A percentile compares a stretch with the other conserved stretches of the same genome.
These are phyloP conservation scores for Candidula unifasciata DNA, from an alignment of 2,888 invertebrate genomes.

Conservation along the genomic window DNA sequence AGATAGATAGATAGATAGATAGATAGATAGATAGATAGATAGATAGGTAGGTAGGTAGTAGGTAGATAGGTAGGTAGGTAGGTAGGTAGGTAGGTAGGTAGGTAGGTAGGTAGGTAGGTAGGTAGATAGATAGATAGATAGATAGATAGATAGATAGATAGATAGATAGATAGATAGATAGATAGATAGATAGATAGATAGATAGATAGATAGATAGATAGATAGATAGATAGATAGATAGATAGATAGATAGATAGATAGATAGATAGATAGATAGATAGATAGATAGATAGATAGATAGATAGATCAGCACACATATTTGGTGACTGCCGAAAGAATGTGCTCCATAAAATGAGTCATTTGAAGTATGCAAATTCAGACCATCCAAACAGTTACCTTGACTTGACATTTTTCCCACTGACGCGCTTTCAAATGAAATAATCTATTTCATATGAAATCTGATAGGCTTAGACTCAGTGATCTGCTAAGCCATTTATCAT, in stretches of 20 bases:
- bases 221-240: neutral
- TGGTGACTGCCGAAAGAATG: no score
- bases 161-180: neutral
- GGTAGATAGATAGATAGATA: neutral
- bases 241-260: neutral
- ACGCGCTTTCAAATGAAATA: conserved; percentile 4
- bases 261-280: conserved; percentile 8
- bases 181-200: conserved; percentile 8
- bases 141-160: conserved; percentile 1
- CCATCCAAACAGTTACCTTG: no score
- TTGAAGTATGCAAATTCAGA: no score
- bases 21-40: neutral
- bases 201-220: conserved; percentile 1
- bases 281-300: conserved; percentile 1
- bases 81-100: neutral
- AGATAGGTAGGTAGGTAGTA: no score
- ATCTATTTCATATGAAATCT: conserved; percentile 23
- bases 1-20: conserved; percentile 1
- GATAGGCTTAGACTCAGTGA: neutral
- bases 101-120: neutral
- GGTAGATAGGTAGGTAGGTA: neutral
- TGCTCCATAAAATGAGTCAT: no score
- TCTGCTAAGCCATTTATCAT: conserved; percentile 34
- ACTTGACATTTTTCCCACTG: neutral
- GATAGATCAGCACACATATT: neutral